Conservation (phyloP, 2,797 vertebrate species). For the Scolopax bukidnonensis region DNA sequence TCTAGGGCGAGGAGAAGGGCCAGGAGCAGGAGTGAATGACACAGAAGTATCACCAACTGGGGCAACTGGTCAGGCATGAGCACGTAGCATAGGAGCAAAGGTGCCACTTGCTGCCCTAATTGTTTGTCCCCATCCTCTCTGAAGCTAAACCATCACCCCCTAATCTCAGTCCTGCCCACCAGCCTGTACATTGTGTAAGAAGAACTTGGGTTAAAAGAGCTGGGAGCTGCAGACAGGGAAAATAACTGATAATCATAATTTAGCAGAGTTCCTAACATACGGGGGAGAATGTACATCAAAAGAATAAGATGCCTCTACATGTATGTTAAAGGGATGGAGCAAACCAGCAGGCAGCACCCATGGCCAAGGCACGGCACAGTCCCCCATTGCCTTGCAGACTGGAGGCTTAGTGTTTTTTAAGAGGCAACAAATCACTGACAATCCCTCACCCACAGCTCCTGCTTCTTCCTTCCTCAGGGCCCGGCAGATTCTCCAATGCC, state of each 20-base stretch:
- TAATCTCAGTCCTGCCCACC: background rate
- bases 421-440: background rate
- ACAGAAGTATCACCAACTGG: background rate
- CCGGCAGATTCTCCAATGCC: background rate
- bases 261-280: background rate
- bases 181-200: background rate
- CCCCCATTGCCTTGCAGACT: no score
- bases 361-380: background rate
- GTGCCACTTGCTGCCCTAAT: background rate
- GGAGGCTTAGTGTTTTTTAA: background rate
- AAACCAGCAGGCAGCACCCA: background rate
- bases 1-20: background rate
- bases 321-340: background rate
- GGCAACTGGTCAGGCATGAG: background rate
- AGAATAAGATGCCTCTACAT: background rate
- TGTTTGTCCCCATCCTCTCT: background rate
- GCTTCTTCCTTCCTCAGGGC: background rate
- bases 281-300: background rate
- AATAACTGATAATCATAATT: background rate
- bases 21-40: background rate
- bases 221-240: background rate
- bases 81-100: accelerated
- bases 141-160: background rate
- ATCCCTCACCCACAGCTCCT: background rate
- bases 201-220: background rate